Evolutionary conservation across 2,888 invertebrate genomes (phyloP), one percentile per base, ranked within the genome.

Genomic region (Polydesmus complanatus): DNA sequence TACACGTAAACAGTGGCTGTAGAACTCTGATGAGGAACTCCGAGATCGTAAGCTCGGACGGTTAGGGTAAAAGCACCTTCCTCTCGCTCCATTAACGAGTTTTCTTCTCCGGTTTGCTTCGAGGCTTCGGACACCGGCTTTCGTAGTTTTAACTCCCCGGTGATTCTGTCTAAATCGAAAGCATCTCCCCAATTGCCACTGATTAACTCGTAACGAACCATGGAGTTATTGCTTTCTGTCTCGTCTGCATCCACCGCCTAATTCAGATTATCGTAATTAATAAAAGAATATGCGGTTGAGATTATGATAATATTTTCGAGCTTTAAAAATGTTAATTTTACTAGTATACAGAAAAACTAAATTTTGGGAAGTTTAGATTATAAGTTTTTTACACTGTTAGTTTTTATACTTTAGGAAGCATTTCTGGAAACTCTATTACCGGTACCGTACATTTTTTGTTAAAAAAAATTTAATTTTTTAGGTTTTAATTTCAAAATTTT

Each of bases 41-140:
- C 91, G 64, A 88, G 79, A 74, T 92, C 92, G 70, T 87, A 88
- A 1, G 89, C 91, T 70, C 88, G 79, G 18, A 86, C 82, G 59
- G 80, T 84, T 3, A 90, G 73, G n/a, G 81, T 78, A 66, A 82
- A 83, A 19, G 83, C 76, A 68, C 79, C 77, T 37, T 71, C 69
- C 54, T 77, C 74, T 59, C 74, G 74, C 64, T 79, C 79, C 52
- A 27, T 51, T 51, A 2, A 57, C 23, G n/a, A 57, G 19, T 5
- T 22, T 26, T 27, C 37, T 8, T 81, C 50, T 52, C 3, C 49
- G 52, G 48, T 55, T 19, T 27, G 27, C 54, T 27, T 18, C 23
- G 60, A 27, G 50, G 50, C 21, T 49, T 21, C 53, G 52, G 64
- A 65, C 19, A 68, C 53, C 3, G 65, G 63, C 23, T 63, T 63